Evolutionary conservation across 2,888 invertebrate species (phyloP), one percentile per base, ranked within the genome.

Genomic region (Dolichomitus sp.): DNA sequence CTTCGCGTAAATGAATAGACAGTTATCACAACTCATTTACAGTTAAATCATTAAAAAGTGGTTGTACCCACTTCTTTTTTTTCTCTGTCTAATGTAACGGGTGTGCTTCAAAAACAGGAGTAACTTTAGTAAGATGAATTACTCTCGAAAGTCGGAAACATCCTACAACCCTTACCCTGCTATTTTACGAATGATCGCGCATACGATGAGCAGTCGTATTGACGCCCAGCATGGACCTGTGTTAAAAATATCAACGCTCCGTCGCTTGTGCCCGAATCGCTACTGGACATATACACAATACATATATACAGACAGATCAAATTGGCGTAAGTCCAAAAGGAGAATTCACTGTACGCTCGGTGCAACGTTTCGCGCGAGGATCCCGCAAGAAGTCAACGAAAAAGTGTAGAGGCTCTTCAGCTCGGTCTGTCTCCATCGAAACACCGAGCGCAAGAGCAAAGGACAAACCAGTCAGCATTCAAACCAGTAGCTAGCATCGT

Each of bases 381-480:
- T 79, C 59, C 82, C 84, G 79, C 79, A 83, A 82, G 80, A 80
- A 72, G 81, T 74, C 75, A 80, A 75, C 75, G 77, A 86, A 87
- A 85, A 83, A 82, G 80, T 73, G 80, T 72, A 66, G 83, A 76
- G 66, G 72, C 75, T 76, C 52, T 61, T 42, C 17, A 65, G 63
- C 54, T 79, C 50, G 30, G 63, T 73, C 73, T 70, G 59, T 73
- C 79, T 80, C 83, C 75, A 75, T 72, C 83, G 66, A 50, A 76
- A 65, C 33, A 74, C 72, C 70, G 61, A 17, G 42, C 45, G 68
- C 70, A 72, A 54, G 90, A 94, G 59, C 91, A 90, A 33, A 94
- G 94, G 94, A 94, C 91, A 90, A 88, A 93, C 80, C 94, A 93
- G 81, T 91, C 9, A 37, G 37, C 37, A 37, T 37, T 37, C 37